These are phyloP conservation scores for Alca torda DNA, from an alignment of 2,797 vertebrate species.

Conservation along the genomic window DNA sequence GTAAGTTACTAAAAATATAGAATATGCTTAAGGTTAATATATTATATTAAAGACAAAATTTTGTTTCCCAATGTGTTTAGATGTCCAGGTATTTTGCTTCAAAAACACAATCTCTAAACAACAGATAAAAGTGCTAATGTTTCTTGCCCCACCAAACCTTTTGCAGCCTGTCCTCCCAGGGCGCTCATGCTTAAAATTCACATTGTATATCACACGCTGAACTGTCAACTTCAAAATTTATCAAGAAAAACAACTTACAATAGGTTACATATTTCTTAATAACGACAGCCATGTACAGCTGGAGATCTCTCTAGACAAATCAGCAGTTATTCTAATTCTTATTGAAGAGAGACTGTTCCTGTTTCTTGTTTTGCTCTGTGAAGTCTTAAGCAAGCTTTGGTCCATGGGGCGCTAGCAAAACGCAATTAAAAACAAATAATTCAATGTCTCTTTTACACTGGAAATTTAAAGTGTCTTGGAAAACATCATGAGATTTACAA, in stretches of 20 bases:
- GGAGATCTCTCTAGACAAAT: neutral
- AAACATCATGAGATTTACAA: neutral
- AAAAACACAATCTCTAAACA: conserved; percentile 8
- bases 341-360: neutral
- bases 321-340: neutral
- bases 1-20: neutral
- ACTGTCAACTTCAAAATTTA: conserved; percentile 31
- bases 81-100: conserved; percentile 5
- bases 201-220: neutral
- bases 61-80: neutral
- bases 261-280: neutral
- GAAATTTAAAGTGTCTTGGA: neutral
- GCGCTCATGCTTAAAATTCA: neutral
- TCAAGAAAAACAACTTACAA: neutral
- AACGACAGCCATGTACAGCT: conserved; percentile 8
- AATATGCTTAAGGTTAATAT: neutral
- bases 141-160: neutral
- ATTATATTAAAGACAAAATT: neutral
- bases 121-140: neutral
- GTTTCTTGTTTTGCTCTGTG: neutral
- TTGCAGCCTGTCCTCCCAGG: neutral
- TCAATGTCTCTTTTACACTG: neutral
- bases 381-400: neutral
- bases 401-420: neutral
- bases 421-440: neutral